Evolutionary conservation across 2,797 vertebrate genomes (phyloP).

Genomic region (Gallinago stenura): DNA sequence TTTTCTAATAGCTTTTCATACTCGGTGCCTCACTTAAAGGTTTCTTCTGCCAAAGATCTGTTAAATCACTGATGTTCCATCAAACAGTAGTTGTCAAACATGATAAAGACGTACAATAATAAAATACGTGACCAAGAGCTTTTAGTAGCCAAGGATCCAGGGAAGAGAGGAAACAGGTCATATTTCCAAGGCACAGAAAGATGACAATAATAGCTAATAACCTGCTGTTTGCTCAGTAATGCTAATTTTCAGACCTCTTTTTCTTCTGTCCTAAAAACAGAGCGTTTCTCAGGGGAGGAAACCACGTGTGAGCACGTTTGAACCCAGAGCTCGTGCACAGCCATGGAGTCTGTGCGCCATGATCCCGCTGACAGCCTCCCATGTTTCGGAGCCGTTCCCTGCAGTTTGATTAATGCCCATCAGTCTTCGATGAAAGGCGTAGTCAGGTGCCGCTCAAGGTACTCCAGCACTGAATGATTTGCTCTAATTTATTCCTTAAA

Average conservation of each 20-base stretch:
- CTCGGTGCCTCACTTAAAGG: conserved; percentile 25
- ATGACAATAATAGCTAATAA: not conserved
- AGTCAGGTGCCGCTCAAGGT: not conserved
- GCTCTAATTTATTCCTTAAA: conserved; percentile 2
- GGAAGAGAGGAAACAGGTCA: not conserved
- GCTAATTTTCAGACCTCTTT: not conserved
- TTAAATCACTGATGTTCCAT: conserved; percentile 56
- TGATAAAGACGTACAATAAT: conserved; percentile 48
- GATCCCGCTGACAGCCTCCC: not conserved
- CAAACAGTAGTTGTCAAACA: conserved; percentile 59
- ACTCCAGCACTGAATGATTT: conserved; percentile 10
- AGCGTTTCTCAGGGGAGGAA: not conserved
- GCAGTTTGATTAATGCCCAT: conserved; percentile 12
- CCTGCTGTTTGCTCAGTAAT: not conserved
- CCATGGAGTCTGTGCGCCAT: not conserved
- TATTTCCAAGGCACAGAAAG: not conserved
- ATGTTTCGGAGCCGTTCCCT: not conserved
- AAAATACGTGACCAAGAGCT: conserved; percentile 55
- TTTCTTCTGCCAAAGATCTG: conserved; percentile 53
- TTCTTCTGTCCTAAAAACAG: not conserved
- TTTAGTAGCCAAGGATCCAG: conserved; percentile 14
- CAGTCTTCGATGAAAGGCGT: not conserved
- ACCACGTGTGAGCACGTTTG: not conserved
- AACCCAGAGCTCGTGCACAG: not conserved
- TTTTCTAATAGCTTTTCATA: conserved; percentile 63